phyloP scores from a whole-genome alignment of 2,113 vertebrate species.

The Bambusicola thoracicus region DNA sequence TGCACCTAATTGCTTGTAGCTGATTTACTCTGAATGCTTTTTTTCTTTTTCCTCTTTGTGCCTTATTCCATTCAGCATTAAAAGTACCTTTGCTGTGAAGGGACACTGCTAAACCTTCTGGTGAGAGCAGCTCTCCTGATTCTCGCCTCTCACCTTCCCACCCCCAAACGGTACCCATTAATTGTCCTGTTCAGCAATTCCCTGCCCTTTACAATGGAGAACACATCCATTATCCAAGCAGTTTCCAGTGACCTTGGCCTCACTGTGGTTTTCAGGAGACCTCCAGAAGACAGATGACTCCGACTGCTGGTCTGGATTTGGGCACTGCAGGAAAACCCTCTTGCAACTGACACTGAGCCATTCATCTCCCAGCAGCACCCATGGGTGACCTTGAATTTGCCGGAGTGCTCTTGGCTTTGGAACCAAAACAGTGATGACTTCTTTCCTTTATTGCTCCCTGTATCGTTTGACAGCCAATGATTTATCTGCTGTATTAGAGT shows the following conservation, averaged over 20 bases:
- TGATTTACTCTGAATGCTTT: background rate
- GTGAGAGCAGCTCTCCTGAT: background rate
- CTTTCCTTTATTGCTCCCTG: background rate
- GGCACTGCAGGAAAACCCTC: background rate
- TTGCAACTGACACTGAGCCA: fast-evolving
- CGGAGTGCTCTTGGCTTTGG: background rate
- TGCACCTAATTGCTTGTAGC: background rate
- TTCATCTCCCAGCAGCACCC: background rate
- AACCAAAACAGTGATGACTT: background rate
- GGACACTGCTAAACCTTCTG: background rate
- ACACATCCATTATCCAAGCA: background rate
- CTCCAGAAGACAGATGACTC: background rate
- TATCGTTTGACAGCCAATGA: background rate
- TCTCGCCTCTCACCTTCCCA: background rate
- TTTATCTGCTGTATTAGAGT: background rate
- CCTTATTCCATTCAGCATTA: background rate
- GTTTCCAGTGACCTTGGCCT: background rate
- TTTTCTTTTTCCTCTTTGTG: background rate
- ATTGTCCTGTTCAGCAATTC: background rate
- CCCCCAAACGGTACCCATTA: background rate
- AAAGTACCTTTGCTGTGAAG: background rate
- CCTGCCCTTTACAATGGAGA: background rate
- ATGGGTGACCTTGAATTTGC: background rate
- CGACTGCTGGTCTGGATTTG: background rate
- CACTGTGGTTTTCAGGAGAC: background rate